These are phyloP conservation scores for Hirtodrosophila confusa DNA, from an alignment of 2,888 invertebrate genomes.

Conservation along the genomic window DNA sequence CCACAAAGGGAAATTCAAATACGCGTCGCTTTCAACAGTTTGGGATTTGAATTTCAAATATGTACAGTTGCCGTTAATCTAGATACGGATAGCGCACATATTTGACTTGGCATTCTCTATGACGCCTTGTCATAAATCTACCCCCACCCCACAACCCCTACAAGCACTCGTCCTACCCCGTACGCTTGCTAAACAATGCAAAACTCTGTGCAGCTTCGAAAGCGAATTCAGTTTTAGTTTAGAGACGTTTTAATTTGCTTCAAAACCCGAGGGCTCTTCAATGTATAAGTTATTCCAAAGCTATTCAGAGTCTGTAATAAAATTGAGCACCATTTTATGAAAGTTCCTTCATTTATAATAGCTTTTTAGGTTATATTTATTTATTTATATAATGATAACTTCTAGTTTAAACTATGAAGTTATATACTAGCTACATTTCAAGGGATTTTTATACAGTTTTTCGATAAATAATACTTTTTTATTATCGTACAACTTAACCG, in stretches of 20 bases:
- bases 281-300: not conserved
- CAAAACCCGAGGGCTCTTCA: slow-evolving; percentile 39
- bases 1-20: slow-evolving; percentile 68
- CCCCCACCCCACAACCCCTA: not conserved
- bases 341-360: not conserved
- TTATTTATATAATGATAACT: no score
- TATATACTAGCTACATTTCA: no score
- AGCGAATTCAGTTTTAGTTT: slow-evolving; percentile 52
- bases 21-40: slow-evolving; percentile 57
- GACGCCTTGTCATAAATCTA: slow-evolving; percentile 60
- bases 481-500: no score
- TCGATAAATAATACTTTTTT: no score
- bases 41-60: slow-evolving; percentile 74
- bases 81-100: slow-evolving; percentile 49
- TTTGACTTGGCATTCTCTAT: slow-evolving; percentile 62
- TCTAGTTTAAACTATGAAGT: no score
- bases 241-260: slow-evolving; percentile 64
- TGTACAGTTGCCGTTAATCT: slow-evolving; percentile 63
- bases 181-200: slow-evolving; percentile 37
- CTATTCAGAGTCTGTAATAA: no score
- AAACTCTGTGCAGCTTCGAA: slow-evolving; percentile 47
- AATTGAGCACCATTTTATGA: no score
- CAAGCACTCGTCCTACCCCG: not conserved
- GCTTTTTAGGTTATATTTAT: no score
- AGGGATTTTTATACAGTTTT: no score